Percentiles rank a stretch among this genome's conserved stretches.
Conservation (phyloP, 2,113 vertebrate species). For the Microcebus lehilahytsara region DNA sequence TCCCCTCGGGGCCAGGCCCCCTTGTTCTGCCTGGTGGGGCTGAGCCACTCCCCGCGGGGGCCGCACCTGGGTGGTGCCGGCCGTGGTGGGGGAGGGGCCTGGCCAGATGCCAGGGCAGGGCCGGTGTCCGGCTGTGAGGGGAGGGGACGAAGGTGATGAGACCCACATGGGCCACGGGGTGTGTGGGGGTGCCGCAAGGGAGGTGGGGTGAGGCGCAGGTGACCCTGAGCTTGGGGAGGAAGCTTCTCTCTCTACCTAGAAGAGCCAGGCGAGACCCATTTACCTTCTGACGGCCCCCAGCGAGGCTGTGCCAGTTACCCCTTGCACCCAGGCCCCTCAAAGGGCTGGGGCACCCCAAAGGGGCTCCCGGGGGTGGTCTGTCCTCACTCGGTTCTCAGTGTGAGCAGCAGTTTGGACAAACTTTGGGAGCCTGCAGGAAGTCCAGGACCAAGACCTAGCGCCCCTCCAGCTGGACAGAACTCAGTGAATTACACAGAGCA, state of each 20-base stretch:
- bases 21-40: neutral
- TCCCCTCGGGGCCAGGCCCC: neutral
- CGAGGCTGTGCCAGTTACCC: neutral
- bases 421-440: neutral
- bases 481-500: neutral
- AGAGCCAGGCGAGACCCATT: neutral
- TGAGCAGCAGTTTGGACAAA: neutral
- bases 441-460: neutral
- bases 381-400: no score
- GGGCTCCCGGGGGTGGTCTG: neutral
- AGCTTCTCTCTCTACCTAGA: neutral
- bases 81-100: neutral
- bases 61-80: neutral
- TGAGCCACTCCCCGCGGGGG: neutral
- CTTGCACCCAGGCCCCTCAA: neutral
- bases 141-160: neutral
- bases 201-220: neutral
- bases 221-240: neutral
- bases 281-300: neutral
- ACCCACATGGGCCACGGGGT: neutral
- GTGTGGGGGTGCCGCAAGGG: neutral
- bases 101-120: neutral
- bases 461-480: neutral
- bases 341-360: neutral
- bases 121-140: neutral